Conservation (phyloP, 2,113 vertebrate species). For the Notothenia rossii region DNA sequence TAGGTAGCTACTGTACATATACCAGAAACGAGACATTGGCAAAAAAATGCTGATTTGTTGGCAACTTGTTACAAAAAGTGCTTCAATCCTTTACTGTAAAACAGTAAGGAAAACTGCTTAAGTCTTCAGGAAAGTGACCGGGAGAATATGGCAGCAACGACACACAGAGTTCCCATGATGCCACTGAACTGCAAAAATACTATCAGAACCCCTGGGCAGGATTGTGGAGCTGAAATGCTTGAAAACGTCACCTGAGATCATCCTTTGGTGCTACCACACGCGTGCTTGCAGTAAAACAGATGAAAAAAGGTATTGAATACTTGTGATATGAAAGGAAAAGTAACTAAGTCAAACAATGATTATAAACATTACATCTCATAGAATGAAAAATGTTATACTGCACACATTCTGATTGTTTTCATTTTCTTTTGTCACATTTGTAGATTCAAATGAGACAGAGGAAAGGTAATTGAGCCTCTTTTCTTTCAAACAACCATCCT, state of each 20-base stretch:
- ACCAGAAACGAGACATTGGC: conserved; percentile 84
- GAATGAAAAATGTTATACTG: conserved; percentile 46
- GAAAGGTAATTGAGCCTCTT: not conserved
- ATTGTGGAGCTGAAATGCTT: conserved; percentile 84
- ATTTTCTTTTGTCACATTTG: conserved; percentile 24
- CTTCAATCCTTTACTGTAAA: conserved; percentile 85
- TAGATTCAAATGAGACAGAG: conserved; percentile 8
- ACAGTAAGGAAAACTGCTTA: conserved; percentile 39
- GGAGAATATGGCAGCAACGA: conserved; percentile 49
- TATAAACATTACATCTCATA: conserved; percentile 27
- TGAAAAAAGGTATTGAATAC: conserved; percentile 38
- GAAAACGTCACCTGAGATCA: conserved; percentile 82
- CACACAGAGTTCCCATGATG: conserved; percentile 81
- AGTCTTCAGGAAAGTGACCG: conserved; percentile 35
- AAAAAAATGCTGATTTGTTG: conserved; percentile 87
- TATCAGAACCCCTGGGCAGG: conserved; percentile 74
- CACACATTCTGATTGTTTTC: conserved; percentile 59
- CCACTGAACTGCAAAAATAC: conserved; percentile 65
- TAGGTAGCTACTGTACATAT: conserved; percentile 76
- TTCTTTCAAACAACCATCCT: not conserved
- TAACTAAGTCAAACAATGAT: conserved; percentile 43
- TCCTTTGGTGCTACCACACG: conserved; percentile 72
- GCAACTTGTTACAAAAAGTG: conserved; percentile 98
- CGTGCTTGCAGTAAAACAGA: conserved; percentile 40
- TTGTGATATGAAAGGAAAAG: conserved; percentile 49